These are phyloP conservation scores for Cyphomyrmex costatus DNA, from an alignment of 1,140 invertebrate species.

Conservation along the genomic window DNA sequence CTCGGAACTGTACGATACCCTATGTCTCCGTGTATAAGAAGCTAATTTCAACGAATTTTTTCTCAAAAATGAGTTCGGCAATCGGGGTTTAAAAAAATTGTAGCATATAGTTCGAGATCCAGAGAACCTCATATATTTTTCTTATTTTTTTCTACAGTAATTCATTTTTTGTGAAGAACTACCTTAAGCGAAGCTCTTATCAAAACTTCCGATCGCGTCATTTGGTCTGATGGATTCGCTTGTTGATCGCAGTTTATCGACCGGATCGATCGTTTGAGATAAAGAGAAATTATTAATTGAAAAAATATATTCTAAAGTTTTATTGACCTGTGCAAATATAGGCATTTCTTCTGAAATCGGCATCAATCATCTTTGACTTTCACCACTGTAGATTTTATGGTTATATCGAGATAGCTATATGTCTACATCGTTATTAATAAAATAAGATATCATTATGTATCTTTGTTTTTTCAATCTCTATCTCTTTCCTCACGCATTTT, in stretches of 20 bases:
- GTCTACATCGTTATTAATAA: slow-evolving; percentile 26
- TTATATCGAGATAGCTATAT: background rate
- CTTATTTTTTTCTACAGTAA: no score
- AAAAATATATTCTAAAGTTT: slow-evolving; percentile 30
- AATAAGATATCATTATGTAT: background rate
- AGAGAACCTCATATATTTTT: no score
- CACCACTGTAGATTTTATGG: background rate
- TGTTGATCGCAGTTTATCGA: slow-evolving; percentile 11
- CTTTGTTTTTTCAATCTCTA: background rate
- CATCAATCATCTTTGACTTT: slow-evolving; percentile 8
- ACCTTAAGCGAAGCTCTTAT: slow-evolving; percentile 4
- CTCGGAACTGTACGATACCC: no score
- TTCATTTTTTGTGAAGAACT: no score
- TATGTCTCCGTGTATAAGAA: no score
- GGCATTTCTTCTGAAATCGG: background rate
- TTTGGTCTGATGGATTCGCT: slow-evolving; percentile 23
- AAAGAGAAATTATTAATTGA: background rate
- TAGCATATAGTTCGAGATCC: no score
- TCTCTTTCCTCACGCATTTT: background rate
- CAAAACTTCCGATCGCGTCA: background rate
- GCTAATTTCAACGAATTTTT: no score
- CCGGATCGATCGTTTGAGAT: slow-evolving; percentile 18
- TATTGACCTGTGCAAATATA: background rate
- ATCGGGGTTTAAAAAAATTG: no score
- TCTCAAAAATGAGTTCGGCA: no score